Percentiles rank a stretch among this genome's conserved stretches.
phyloP scores from a whole-genome alignment of 2,888 invertebrate genomes.

The Balanococcus diminutus region DNA sequence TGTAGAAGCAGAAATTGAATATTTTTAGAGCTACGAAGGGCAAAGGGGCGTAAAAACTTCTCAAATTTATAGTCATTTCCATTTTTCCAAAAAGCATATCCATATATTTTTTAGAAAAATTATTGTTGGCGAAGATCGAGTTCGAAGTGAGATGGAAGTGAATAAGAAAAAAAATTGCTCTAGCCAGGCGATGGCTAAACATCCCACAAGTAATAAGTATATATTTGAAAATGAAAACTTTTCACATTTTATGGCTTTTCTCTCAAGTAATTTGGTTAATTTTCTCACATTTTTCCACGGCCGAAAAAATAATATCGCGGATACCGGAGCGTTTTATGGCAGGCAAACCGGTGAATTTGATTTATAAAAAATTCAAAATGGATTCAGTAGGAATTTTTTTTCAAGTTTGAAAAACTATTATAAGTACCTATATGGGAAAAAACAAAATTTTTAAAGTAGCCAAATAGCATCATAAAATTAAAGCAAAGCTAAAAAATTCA shows the following conservation, averaged over 20 bases:
- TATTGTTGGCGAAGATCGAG: neutral
- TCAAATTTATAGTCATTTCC: neutral
- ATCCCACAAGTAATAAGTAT: neutral
- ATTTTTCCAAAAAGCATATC: neutral
- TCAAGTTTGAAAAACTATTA: too few species aligned
- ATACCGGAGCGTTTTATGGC: too few species aligned
- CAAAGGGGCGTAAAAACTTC: neutral
- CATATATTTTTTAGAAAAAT: neutral
- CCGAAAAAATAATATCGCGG: too few species aligned
- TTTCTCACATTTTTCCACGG: too few species aligned
- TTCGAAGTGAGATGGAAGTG: neutral
- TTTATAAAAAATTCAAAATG: too few species aligned
- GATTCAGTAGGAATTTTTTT: too few species aligned
- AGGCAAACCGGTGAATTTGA: too few species aligned
- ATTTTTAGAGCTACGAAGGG: neutral
- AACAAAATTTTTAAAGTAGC: too few species aligned
- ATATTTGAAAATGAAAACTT: neutral
- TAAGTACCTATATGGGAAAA: too few species aligned
- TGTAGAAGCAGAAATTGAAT: neutral
- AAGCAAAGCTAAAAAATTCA: too few species aligned
- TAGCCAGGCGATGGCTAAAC: neutral
- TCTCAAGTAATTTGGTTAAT: neutral
- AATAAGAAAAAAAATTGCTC: neutral
- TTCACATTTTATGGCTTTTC: neutral
- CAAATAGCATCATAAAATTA: too few species aligned